A percentile compares a stretch with the other conserved stretches of the same genome.
Evolutionary conservation across 2,113 vertebrate genomes (phyloP).

Genomic region (Salvelinus namaycush): DNA sequence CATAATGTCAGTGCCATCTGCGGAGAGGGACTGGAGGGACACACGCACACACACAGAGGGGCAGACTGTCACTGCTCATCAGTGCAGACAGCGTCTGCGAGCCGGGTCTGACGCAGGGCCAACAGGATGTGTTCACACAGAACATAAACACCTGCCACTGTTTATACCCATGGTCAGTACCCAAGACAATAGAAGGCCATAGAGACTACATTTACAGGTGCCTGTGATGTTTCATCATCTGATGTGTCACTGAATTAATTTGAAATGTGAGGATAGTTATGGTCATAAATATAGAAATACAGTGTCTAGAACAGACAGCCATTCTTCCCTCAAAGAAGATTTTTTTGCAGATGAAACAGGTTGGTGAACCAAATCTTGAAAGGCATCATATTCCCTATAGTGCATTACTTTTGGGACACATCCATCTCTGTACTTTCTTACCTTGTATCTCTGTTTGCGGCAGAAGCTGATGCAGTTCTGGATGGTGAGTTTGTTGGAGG

Average conservation of each 20-base stretch:
- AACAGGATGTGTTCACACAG: constrained; percentile 47
- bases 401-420: constrained; percentile 1
- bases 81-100: constrained; percentile 7
- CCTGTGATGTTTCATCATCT: constrained; percentile 45
- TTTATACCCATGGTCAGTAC: constrained; percentile 10
- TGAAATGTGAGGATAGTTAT: background rate
- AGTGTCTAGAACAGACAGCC: background rate
- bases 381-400: background rate
- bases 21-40: background rate
- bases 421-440: constrained; percentile 53
- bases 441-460: constrained; percentile 89
- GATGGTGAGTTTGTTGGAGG: constrained; percentile 92
- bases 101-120: background rate
- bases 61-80: constrained; percentile 42
- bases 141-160: constrained; percentile 59
- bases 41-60: background rate
- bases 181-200: constrained; percentile 18
- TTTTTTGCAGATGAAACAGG: constrained; percentile 9
- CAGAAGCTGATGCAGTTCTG: constrained; percentile 95
- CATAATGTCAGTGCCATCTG: constrained; percentile 45
- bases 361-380: background rate
- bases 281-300: background rate
- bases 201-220: constrained; percentile 50
- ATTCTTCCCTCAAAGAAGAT: background rate
- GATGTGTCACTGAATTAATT: constrained; percentile 10